Conservation (phyloP, 2,888 invertebrate species). For the Chymomyza procnemis region DNA sequence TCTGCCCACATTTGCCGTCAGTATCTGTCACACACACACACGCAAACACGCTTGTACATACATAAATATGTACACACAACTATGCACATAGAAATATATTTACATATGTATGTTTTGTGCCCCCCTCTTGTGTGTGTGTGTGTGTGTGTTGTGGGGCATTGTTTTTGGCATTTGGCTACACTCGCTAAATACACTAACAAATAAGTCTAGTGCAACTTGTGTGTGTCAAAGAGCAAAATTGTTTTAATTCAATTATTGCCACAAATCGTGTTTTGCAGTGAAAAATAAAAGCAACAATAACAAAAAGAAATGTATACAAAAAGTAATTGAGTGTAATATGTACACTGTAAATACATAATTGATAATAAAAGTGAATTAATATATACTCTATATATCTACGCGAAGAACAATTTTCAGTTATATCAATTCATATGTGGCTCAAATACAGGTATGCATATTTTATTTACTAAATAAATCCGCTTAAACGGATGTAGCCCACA, state of each 20-base stretch:
- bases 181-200: constrained; percentile 1
- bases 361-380: constrained; percentile 18
- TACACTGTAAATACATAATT: constrained; percentile 5
- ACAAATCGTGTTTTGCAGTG: constrained; percentile 23
- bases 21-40: not conserved
- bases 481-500: constrained; percentile 53
- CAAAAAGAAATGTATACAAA: not conserved
- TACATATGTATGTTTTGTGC: constrained; percentile 56
- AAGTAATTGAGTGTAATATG: constrained; percentile 1
- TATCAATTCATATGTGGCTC: not conserved
- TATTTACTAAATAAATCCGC: constrained; percentile 1
- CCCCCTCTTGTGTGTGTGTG: no score
- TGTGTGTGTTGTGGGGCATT: constrained; percentile 3
- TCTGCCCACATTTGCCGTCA: constrained; percentile 32
- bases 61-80: not conserved
- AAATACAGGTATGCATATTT: constrained; percentile 37
- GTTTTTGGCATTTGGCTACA: not conserved
- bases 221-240: not conserved
- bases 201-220: constrained; percentile 17
- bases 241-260: constrained; percentile 31
- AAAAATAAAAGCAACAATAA: not conserved
- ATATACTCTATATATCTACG: constrained; percentile 24
- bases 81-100: constrained; percentile 22
- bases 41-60: not conserved
- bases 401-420: constrained; percentile 4